Base-by-base conservation (phyloP, 2,888 invertebrate species). In the Trichopria drosophilae region DNA sequence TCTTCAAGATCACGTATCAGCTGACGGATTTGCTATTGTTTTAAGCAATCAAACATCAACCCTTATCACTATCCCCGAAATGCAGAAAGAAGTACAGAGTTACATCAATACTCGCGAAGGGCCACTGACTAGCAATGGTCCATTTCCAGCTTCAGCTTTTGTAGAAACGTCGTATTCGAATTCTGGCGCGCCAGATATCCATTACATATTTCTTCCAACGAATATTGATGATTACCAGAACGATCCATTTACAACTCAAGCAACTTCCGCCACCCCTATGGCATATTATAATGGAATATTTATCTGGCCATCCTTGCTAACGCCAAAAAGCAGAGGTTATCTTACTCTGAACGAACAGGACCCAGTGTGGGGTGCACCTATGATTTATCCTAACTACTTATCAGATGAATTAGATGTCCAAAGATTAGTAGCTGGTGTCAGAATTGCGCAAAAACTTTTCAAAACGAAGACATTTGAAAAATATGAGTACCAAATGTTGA, bases 1-100 rank as follows among this genome's bases (percentile, higher is more conserved):
- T n/a, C n/a, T n/a, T n/a, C n/a, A 90, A 91, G 0, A 91, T 91
- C 2, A 80, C 81, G 69, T 91, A 91, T 75, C 78, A 91, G 41
- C 90, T 90, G 75, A 91, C 91, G 76, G 91, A 91, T 68, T n/a
- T n/a, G n/a, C n/a, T n/a, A n/a, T n/a, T n/a, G n/a, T n/a, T n/a
- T n/a, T n/a, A 29, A 18, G 9, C 2, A 4, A 40, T 40, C 6
- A 40, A 29, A 29, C 18, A n/a, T 41, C 94, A 95, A 1, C 85
- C 85, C 81, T 95, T 15, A 84, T n/a, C n/a, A n/a, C n/a, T n/a
- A n/a, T n/a, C n/a, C n/a, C n/a, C n/a, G n/a, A n/a, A n/a, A n/a
- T n/a, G n/a, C n/a, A n/a, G n/a, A n/a, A n/a, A n/a, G n/a, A n/a
- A n/a, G n/a, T n/a, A n/a, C n/a, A n/a, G n/a, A n/a, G n/a, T n/a